Evolutionary conservation across 2,113 vertebrate genomes (phyloP).

Genomic region (Collichthys lucidus): DNA sequence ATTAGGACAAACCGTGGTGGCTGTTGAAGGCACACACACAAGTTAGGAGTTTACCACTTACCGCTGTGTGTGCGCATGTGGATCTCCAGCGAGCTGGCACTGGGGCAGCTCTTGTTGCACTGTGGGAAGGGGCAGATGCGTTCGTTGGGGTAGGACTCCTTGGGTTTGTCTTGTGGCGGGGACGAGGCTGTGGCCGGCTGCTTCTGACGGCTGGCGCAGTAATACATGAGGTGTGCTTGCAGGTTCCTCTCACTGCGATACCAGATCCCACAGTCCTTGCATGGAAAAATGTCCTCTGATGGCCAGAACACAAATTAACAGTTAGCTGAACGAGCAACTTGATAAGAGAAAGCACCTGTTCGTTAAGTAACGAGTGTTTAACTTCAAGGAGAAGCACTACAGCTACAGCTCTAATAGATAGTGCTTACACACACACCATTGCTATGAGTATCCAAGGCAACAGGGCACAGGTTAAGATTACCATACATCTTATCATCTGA

Average conservation of each 20-base stretch:
- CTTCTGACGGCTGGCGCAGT: constrained; percentile 95
- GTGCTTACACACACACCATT: neutral
- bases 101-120: constrained; percentile 98
- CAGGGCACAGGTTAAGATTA: constrained; percentile 1
- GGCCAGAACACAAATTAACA: neutral
- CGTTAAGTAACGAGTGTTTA: neutral
- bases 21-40: neutral
- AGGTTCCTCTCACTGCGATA: constrained; percentile 97
- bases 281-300: constrained; percentile 96
- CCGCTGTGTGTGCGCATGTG: constrained; percentile 98
- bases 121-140: constrained; percentile 95
- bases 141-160: constrained; percentile 94
- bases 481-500: constrained; percentile 44
- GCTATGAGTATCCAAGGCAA: constrained; percentile 40
- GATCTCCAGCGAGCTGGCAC: constrained; percentile 97
- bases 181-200: constrained; percentile 77
- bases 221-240: constrained; percentile 98
- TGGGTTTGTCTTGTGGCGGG: constrained; percentile 90
- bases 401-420: neutral
- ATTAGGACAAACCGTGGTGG: neutral
- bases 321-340: neutral
- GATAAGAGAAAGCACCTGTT: neutral
- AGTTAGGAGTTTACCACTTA: constrained; percentile 51
- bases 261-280: constrained; percentile 99
- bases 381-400: neutral